Conservation (phyloP, 2,888 invertebrate species). For the Dastarcus helophoroides region DNA sequence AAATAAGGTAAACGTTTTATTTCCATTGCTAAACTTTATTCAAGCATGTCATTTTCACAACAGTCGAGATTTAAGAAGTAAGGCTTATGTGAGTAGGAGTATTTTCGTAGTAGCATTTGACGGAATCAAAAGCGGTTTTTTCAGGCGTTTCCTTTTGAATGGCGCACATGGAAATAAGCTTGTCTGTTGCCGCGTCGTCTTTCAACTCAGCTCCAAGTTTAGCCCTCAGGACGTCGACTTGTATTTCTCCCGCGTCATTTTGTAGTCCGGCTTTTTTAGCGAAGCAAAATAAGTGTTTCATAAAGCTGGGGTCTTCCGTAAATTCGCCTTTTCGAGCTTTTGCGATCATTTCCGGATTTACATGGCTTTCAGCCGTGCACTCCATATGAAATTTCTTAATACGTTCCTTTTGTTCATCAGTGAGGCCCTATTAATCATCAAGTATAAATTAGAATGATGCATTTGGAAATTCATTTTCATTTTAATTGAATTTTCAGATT, state of each 20-base stretch:
- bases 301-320: slow-evolving; percentile 36
- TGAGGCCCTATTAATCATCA: slow-evolving; percentile 16
- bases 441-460: too few species aligned
- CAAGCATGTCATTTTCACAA: too few species aligned
- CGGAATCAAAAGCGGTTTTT: slow-evolving; percentile 37
- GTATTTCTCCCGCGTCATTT: slow-evolving; percentile 29
- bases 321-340: slow-evolving; percentile 40
- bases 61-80: too few species aligned
- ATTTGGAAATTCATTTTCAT: too few species aligned
- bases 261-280: slow-evolving; percentile 39
- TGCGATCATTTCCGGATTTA: slow-evolving; percentile 23
- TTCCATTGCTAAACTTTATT: too few species aligned
- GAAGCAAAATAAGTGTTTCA: slow-evolving; percentile 40
- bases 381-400: slow-evolving; percentile 17
- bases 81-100: too few species aligned
- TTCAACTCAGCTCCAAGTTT: slow-evolving; percentile 36
- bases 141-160: slow-evolving; percentile 21
- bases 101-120: slow-evolving; percentile 42
- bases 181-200: slow-evolving; percentile 31
- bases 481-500: too few species aligned
- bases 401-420: slow-evolving; percentile 19
- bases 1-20: too few species aligned
- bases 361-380: slow-evolving; percentile 29
- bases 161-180: slow-evolving; percentile 15
- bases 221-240: slow-evolving; percentile 31